Percentiles rank a stretch among this genome's conserved stretches.
These are phyloP conservation scores for Drosophila crucigera DNA, from an alignment of 2,888 invertebrate species.

Conservation along the genomic window DNA sequence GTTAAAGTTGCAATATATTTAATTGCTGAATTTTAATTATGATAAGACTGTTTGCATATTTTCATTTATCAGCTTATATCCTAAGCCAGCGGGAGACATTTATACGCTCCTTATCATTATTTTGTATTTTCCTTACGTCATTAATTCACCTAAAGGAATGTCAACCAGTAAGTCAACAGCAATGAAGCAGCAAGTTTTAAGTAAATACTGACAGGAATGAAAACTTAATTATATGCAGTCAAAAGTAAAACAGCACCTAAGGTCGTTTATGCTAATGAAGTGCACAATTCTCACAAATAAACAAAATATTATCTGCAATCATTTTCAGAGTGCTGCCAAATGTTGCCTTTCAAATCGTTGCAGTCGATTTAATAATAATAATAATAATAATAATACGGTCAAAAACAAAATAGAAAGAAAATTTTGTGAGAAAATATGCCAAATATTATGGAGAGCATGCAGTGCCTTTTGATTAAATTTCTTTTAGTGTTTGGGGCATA, in stretches of 20 bases:
- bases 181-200: background rate
- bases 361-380: conserved; percentile 65
- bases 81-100: background rate
- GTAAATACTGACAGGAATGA: background rate
- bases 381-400: conserved; percentile 40
- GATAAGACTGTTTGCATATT: conserved; percentile 15
- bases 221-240: background rate
- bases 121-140: conserved; percentile 19
- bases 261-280: background rate
- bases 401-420: background rate
- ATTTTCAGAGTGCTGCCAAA: conserved; percentile 26
- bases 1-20: background rate
- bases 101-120: conserved; percentile 19
- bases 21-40: background rate
- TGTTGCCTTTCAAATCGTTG: conserved; percentile 36
- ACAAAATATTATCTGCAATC: conserved; percentile 45
- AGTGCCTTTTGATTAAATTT: conserved; percentile 78
- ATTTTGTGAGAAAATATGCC: conserved; percentile 39
- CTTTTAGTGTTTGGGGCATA: conserved; percentile 79
- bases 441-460: conserved; percentile 49
- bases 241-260: conserved; percentile 4
- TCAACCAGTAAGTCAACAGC: background rate
- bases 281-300: background rate
- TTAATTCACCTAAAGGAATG: conserved; percentile 25
- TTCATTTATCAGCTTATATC: background rate